phyloP scores from a whole-genome alignment of 2,888 invertebrate genomes.

The Hydraecia micacea region DNA sequence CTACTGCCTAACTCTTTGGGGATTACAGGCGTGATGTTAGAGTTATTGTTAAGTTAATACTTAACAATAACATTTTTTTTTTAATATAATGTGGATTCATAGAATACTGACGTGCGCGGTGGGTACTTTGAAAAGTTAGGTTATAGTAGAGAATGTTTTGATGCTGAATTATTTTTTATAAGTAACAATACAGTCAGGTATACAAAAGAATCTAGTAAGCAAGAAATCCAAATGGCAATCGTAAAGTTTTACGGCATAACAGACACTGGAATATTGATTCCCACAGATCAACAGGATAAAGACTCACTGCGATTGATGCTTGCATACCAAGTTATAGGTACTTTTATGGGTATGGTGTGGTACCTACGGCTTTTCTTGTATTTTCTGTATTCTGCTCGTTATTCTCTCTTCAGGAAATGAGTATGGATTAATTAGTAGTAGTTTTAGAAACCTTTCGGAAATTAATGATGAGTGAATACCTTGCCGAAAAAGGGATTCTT shows the following conservation, averaged over 20 bases:
- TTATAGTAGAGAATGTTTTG: not conserved
- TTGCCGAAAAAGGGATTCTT: not conserved
- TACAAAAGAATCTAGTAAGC: constrained; percentile 32
- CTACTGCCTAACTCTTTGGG: not conserved
- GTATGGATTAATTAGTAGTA: not conserved
- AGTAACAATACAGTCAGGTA: constrained; percentile 17
- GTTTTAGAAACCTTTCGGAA: not conserved
- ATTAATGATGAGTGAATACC: not conserved
- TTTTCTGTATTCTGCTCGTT: not conserved
- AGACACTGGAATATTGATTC: constrained; percentile 38
- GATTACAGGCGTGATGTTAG: not conserved
- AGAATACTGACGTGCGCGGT: not conserved
- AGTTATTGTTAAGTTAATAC: not conserved
- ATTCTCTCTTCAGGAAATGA: not conserved
- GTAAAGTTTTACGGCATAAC: constrained; percentile 50
- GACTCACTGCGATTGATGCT: not conserved
- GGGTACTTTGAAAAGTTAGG: not conserved
- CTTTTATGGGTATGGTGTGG: not conserved
- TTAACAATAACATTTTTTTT: too few species aligned
- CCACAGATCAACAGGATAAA: constrained; percentile 41
- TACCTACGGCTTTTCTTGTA: not conserved
- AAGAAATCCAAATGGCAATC: constrained; percentile 42
- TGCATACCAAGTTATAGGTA: constrained; percentile 9
- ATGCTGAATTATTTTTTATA: constrained; percentile 9
- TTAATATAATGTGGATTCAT: too few species aligned